Conservation (phyloP, 1,140 invertebrate genomes). For the Dendroctonus ponderosae region DNA sequence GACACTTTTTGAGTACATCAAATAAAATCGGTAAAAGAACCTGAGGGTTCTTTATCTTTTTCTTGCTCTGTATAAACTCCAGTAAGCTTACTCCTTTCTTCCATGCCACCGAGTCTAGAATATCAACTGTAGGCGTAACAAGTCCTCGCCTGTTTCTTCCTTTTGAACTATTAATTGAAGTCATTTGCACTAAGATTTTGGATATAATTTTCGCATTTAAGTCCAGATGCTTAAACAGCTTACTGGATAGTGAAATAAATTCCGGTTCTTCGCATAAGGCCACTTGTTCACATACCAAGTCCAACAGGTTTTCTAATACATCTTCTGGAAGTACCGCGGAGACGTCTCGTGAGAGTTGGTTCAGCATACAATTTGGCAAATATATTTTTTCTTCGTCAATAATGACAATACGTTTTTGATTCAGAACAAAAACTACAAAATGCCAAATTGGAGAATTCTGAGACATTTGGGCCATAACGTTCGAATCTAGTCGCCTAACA, state of each 20-base stretch:
- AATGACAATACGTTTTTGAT: conserved; percentile 44
- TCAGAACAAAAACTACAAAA: conserved; percentile 50
- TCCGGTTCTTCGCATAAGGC: conserved; percentile 41
- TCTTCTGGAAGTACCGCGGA: conserved; percentile 50
- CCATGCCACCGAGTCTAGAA: conserved; percentile 68
- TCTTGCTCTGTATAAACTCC: conserved; percentile 82
- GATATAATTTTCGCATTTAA: conserved; percentile 64
- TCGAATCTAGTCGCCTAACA: conserved; percentile 50
- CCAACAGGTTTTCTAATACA: conserved; percentile 47
- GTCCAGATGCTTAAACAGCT: conserved; percentile 68
- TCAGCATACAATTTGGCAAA: conserved; percentile 51
- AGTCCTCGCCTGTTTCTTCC: conserved; percentile 48
- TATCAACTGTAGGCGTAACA: conserved; percentile 55
- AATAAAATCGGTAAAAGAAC: conserved; percentile 73
- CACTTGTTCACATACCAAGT: conserved; percentile 48
- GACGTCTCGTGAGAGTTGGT: conserved; percentile 60
- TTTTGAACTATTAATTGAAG: conserved; percentile 41
- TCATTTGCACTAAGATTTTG: conserved; percentile 61
- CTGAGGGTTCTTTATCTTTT: conserved; percentile 67
- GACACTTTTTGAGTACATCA: conserved; percentile 74
- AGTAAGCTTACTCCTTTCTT: conserved; percentile 74
- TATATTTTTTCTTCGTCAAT: conserved; percentile 24
- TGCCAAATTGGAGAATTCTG: conserved; percentile 50
- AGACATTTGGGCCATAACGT: conserved; percentile 24
- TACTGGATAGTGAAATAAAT: conserved; percentile 60